Conservation (phyloP, 2,113 vertebrate genomes). For the Spilogale gracilis region DNA sequence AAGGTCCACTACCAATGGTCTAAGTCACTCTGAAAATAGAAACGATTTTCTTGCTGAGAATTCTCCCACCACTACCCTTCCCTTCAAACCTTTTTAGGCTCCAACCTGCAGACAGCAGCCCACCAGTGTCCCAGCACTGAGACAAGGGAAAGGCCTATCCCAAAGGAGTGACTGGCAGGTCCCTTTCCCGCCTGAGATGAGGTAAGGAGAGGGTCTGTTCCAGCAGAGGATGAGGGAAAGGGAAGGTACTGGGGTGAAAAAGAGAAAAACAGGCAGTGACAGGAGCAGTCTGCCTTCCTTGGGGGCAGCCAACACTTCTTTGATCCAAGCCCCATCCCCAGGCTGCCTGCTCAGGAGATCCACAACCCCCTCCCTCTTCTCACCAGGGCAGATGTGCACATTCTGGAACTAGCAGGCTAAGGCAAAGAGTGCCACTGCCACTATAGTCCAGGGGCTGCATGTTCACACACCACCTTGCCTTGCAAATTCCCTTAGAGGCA, state of each 20-base stretch:
- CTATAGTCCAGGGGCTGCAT: too few relatives aligned
- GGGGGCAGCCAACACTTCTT: not conserved
- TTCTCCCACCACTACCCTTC: not conserved
- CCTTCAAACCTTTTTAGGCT: not conserved
- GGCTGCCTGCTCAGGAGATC: not conserved
- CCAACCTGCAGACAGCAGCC: not conserved
- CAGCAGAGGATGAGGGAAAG: fast-evolving
- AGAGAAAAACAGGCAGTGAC: not conserved
- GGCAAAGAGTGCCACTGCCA: not conserved
- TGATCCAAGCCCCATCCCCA: not conserved
- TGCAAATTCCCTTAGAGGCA: not conserved
- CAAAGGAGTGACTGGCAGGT: not conserved
- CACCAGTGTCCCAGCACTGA: not conserved
- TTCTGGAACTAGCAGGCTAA: not conserved
- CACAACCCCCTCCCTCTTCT: too few relatives aligned
- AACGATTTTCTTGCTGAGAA: not conserved
- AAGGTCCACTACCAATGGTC: not conserved
- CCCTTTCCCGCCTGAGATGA: not conserved
- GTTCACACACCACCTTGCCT: too few relatives aligned
- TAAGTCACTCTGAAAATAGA: not conserved
- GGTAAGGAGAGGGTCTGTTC: not conserved
- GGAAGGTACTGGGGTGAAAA: not conserved
- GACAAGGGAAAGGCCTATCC: not conserved
- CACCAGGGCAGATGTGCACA: not conserved
- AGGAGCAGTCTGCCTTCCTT: not conserved